Evolutionary conservation across 2,888 invertebrate genomes (phyloP).

Genomic region (Eueremaeus valkanovi): DNA sequence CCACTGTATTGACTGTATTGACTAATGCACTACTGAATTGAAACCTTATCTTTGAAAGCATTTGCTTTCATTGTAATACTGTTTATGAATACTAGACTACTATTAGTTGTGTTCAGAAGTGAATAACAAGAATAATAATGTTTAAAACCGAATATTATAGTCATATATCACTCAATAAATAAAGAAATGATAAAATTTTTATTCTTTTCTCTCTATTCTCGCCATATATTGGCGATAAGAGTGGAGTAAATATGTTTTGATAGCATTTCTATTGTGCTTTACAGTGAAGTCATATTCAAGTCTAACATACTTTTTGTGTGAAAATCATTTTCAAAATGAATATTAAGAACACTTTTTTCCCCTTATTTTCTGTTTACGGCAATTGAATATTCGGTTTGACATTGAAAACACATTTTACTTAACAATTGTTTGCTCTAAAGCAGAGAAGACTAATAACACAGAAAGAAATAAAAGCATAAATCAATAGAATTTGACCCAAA

Average conservation of each 20-base stretch:
- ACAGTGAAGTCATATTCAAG: background rate
- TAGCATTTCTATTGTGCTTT: background rate
- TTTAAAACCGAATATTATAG: background rate
- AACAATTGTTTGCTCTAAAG: background rate
- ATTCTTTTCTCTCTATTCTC: background rate
- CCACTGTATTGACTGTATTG: no score
- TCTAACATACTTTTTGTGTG: background rate
- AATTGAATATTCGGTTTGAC: background rate
- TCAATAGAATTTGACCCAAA: no score
- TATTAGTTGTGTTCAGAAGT: background rate
- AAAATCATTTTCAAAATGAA: background rate
- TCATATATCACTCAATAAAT: background rate
- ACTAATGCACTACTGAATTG: background rate
- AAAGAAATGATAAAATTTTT: background rate
- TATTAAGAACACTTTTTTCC: background rate
- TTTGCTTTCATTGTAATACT: no score
- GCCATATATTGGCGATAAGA: background rate
- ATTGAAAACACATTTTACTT: background rate
- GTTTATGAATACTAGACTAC: no score
- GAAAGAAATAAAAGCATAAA: no score
- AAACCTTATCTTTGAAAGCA: slow-evolving; percentile 22
- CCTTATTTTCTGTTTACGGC: background rate
- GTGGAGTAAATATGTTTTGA: background rate
- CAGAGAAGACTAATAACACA: background rate
- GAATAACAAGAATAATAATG: background rate